A percentile compares a stretch with the other conserved stretches of the same genome.
These are phyloP conservation scores for Anthopleura sola DNA, from an alignment of 64 coral and sea anemone genomes.

Conservation along the genomic window DNA sequence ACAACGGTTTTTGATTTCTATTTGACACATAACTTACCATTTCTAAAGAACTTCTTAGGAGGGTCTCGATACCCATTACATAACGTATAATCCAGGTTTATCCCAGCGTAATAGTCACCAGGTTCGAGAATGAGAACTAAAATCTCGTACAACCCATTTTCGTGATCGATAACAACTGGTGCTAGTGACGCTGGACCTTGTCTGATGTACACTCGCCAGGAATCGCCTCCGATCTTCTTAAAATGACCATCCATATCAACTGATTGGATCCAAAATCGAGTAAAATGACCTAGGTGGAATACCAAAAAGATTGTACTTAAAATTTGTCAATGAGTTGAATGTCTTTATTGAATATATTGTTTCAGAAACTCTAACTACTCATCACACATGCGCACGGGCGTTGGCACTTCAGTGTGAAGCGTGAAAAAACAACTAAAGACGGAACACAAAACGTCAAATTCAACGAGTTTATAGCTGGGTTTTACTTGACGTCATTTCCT, in stretches of 20 bases:
- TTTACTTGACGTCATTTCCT: too few relatives aligned
- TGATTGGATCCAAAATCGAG: slow-evolving; percentile 83
- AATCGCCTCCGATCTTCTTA: slow-evolving; percentile 62
- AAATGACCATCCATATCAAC: slow-evolving; percentile 27
- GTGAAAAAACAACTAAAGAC: too few relatives aligned
- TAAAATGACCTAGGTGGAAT: slow-evolving; percentile 51
- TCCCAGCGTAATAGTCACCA: slow-evolving; percentile 55
- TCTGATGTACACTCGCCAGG: slow-evolving; percentile 81
- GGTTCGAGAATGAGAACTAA: slow-evolving; percentile 57
- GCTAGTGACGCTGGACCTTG: slow-evolving; percentile 83
- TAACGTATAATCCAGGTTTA: slow-evolving; percentile 73
- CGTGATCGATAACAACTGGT: slow-evolving; percentile 57
- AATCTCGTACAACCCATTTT: slow-evolving; percentile 79
- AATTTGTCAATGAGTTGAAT: background rate
- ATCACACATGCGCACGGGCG: too few relatives aligned
- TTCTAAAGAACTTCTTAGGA: slow-evolving; percentile 63
- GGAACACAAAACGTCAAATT: too few relatives aligned
- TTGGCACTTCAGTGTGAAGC: too few relatives aligned
- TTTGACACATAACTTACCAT: slow-evolving; percentile 35
- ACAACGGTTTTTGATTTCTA: too few relatives aligned
- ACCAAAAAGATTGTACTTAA: background rate
- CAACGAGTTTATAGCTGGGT: too few relatives aligned
- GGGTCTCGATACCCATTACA: slow-evolving; percentile 69
- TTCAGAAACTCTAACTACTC: too few relatives aligned
- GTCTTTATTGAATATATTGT: too few relatives aligned